Conservation (phyloP, 2,113 vertebrate species). For the Megaceryle maxima region DNA sequence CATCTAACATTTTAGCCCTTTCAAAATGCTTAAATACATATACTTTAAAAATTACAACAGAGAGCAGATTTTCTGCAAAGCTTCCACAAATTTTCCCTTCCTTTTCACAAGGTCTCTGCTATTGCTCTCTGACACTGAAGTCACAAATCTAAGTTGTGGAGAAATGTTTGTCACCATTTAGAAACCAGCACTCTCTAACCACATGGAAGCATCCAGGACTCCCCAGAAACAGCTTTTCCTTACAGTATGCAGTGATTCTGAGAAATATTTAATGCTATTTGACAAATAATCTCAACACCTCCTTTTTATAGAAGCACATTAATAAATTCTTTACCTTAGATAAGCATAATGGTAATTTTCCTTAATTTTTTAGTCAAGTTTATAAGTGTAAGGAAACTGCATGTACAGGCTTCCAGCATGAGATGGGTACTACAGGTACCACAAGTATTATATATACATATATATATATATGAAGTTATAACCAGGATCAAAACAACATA, state of each 20-base stretch:
- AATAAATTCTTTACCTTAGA: neutral
- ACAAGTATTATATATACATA: too few species aligned
- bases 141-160: neutral
- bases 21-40: neutral
- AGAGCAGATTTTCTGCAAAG: neutral
- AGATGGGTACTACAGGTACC: neutral
- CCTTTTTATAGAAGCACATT: neutral
- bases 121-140: neutral
- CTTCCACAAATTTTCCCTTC: neutral
- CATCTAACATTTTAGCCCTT: neutral
- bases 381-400: neutral
- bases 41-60: neutral
- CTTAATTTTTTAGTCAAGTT: neutral
- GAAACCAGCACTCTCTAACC: neutral
- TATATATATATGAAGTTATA: neutral
- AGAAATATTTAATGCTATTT: neutral
- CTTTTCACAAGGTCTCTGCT: neutral
- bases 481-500: neutral
- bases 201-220: neutral
- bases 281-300: neutral
- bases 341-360: neutral
- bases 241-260: neutral
- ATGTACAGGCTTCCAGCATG: neutral
- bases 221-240: neutral
- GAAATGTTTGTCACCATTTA: neutral